Evolutionary conservation across 2,888 invertebrate genomes (phyloP).

Genomic region (Blera fallax): DNA sequence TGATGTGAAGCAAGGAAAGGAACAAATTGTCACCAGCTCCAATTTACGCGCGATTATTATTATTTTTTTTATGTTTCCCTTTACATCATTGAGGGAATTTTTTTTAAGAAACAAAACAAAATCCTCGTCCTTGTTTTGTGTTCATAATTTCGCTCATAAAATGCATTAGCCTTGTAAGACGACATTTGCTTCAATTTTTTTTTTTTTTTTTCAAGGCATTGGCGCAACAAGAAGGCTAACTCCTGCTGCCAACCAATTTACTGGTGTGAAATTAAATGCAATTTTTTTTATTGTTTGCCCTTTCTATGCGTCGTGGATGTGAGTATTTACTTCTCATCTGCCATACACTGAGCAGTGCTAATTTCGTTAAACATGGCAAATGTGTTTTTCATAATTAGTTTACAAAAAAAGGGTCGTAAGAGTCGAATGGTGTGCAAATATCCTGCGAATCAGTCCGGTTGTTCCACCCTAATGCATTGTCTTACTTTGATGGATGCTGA

Average conservation of each 20-base stretch:
- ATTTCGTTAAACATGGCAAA: constrained; percentile 40
- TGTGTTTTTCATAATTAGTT: constrained; percentile 49
- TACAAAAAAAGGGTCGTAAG: not conserved
- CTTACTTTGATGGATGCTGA: not conserved
- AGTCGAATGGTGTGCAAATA: constrained; percentile 5
- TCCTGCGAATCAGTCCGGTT: constrained; percentile 15
- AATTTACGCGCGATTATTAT: constrained; percentile 51
- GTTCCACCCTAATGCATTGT: constrained; percentile 17
- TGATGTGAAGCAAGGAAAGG: constrained; percentile 23
- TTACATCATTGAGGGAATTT: constrained; percentile 46
- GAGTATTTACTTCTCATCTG: constrained; percentile 28
- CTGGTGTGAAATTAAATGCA: constrained; percentile 52
- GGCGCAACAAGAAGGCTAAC: constrained; percentile 14
- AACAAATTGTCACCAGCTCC: constrained; percentile 56
- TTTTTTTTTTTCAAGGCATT: constrained; percentile 6
- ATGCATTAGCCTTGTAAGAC: constrained; percentile 12
- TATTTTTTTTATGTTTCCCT: constrained; percentile 35
- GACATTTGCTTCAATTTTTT: not conserved
- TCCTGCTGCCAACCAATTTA: not conserved
- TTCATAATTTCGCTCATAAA: not conserved
- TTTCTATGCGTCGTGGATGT: not conserved
- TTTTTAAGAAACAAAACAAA: not conserved
- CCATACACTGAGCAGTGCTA: constrained; percentile 34
- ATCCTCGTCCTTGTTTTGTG: constrained; percentile 3
- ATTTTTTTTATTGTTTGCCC: not conserved